Evolutionary conservation across 1,140 invertebrate species (phyloP).

Genomic region (Ips typographus): DNA sequence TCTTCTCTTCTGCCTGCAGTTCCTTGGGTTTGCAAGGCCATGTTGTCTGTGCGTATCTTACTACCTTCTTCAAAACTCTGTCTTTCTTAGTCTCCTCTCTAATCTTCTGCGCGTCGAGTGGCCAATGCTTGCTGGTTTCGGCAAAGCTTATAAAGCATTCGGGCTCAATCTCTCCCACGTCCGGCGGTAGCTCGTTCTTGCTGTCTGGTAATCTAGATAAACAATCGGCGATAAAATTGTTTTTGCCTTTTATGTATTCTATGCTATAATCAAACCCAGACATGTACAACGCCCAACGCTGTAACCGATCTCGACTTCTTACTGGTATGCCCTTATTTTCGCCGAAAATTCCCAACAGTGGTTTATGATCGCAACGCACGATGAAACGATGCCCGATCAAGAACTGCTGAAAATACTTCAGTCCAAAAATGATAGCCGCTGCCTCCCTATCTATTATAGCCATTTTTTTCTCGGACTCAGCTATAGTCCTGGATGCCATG

Average conservation of each 20-base stretch:
- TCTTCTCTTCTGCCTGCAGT: too few species aligned
- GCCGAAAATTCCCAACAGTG: constrained; percentile 54
- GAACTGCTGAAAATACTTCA: constrained; percentile 59
- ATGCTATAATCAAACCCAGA: constrained; percentile 47
- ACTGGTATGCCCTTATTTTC: constrained; percentile 45
- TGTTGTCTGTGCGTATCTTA: constrained; percentile 4
- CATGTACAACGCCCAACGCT: constrained; percentile 48
- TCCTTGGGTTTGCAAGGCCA: constrained; percentile 19
- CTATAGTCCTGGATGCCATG: constrained; percentile 53
- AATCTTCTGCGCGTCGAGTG: constrained; percentile 23
- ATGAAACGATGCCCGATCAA: constrained; percentile 56
- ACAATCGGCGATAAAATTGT: constrained; percentile 40
- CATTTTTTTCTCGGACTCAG: constrained; percentile 54
- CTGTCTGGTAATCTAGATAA: constrained; percentile 42
- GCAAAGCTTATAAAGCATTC: constrained; percentile 10
- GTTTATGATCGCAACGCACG: constrained; percentile 56
- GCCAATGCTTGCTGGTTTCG: constrained; percentile 35
- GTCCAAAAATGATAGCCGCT: constrained; percentile 55
- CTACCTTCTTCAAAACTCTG: not conserved
- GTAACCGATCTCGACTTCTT: constrained; percentile 45
- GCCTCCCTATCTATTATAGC: constrained; percentile 59
- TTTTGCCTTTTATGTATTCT: constrained; percentile 40
- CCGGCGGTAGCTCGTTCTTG: constrained; percentile 2
- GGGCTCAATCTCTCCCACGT: constrained; percentile 10
- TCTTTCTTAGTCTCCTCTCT: constrained; percentile 7